Conservation (phyloP, 2,113 vertebrate species). For the Mormoops blainvillei region DNA sequence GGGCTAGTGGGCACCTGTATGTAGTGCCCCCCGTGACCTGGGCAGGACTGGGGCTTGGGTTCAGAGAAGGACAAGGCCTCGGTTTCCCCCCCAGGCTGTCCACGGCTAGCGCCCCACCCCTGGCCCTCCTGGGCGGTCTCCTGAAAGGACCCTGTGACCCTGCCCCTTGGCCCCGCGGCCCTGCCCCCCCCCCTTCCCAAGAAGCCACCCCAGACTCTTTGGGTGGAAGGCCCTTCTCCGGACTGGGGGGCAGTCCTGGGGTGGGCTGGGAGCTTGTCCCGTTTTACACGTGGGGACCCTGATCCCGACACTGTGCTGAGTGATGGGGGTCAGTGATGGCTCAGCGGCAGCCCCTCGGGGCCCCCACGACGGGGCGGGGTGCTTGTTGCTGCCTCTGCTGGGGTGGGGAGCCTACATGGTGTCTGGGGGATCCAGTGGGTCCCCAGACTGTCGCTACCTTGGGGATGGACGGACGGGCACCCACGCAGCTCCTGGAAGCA, state of each 20-base stretch:
- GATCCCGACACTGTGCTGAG: rapidly evolving
- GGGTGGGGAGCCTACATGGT: neutral
- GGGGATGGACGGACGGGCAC: neutral
- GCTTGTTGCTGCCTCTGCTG: rapidly evolving
- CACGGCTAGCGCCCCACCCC: rapidly evolving
- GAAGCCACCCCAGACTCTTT: neutral
- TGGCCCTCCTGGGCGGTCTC: neutral
- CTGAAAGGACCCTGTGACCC: neutral
- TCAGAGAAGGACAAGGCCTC: neutral
- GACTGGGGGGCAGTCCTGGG: neutral
- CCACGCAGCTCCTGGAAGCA: neutral
- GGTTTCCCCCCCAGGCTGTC: neutral
- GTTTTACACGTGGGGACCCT: neutral
- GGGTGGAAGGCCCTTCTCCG: neutral
- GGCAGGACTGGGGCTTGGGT: no score
- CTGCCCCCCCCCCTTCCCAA: neutral
- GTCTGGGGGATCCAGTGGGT: no score
- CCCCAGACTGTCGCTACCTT: rapidly evolving
- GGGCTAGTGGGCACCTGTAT: neutral
- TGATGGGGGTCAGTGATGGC: neutral
- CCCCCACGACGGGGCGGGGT: neutral
- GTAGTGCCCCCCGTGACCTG: neutral
- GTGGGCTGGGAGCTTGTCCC: neutral
- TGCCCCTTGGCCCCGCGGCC: neutral
- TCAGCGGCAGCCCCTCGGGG: rapidly evolving